Conservation (phyloP, 2,888 invertebrate species). For the Cremastobaeus sp. region DNA sequence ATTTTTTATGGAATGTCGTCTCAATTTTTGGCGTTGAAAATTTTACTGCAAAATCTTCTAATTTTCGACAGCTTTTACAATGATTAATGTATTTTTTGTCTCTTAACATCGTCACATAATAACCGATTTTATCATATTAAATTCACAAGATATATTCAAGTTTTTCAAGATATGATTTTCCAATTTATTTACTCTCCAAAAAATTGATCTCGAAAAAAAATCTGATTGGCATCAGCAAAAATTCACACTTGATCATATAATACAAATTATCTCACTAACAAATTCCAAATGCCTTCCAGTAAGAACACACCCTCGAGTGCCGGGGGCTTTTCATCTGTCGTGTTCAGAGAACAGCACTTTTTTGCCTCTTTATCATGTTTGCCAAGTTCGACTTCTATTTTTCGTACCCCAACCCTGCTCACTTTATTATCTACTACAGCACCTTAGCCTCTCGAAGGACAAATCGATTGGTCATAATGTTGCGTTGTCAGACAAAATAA, state of each 20-base stretch:
- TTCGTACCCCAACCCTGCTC: constrained; percentile 15
- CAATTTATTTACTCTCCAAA: too few relatives aligned
- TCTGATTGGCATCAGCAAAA: constrained; percentile 9
- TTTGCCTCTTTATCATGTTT: constrained; percentile 31
- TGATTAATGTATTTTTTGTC: too few relatives aligned
- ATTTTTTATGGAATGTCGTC: too few relatives aligned
- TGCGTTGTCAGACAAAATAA: constrained; percentile 58
- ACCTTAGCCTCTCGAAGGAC: constrained; percentile 46
- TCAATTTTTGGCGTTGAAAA: too few relatives aligned
- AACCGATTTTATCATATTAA: too few relatives aligned
- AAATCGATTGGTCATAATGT: constrained; percentile 57
- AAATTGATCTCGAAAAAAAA: too few relatives aligned
- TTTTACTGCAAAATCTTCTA: too few relatives aligned
- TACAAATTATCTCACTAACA: constrained; percentile 26
- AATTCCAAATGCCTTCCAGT: constrained; percentile 23
- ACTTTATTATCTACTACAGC: constrained; percentile 29
- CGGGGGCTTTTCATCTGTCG: constrained; percentile 30
- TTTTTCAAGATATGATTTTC: too few relatives aligned
- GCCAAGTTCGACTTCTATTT: constrained; percentile 19
- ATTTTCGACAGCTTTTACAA: too few relatives aligned
- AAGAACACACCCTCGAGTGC: constrained; percentile 25
- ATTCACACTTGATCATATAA: constrained; percentile 1
- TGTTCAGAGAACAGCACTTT: constrained; percentile 19
- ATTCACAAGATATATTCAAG: too few relatives aligned
- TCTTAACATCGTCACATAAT: too few relatives aligned